Percentiles rank a stretch among this genome's conserved stretches.
Conservation (phyloP, 1,140 invertebrate species). For the Drosophila nikananu region DNA sequence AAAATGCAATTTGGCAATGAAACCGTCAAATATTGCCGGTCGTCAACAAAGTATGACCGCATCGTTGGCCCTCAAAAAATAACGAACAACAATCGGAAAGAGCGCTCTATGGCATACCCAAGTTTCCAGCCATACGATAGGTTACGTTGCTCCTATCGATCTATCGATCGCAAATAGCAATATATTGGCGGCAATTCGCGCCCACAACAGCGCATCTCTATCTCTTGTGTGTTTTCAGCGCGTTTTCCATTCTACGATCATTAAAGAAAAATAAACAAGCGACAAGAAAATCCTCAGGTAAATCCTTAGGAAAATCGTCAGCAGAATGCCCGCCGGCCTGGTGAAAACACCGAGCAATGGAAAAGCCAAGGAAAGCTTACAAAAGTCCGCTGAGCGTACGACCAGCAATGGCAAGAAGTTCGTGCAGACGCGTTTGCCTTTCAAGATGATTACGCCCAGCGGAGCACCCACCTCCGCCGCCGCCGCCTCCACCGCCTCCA, state of each 20-base stretch:
- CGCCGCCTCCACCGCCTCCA: background rate
- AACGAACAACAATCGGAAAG: too few species aligned
- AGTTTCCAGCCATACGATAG: background rate
- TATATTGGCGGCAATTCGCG: constrained; percentile 36
- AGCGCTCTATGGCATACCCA: background rate
- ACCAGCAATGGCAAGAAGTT: constrained; percentile 79
- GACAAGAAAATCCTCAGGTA: background rate
- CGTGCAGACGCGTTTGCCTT: constrained; percentile 84
- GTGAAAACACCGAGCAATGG: constrained; percentile 61
- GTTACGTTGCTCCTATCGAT: constrained; percentile 12
- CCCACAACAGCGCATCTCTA: constrained; percentile 3
- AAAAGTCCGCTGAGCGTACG: constrained; percentile 53
- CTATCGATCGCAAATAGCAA: constrained; percentile 9
- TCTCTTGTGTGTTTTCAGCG: constrained; percentile 37
- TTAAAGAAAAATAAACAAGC: constrained; percentile 15
- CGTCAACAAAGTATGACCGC: too few species aligned
- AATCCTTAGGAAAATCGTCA: constrained; percentile 2
- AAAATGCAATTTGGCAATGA: too few species aligned
- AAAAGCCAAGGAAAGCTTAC: constrained; percentile 33
- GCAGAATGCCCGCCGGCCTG: constrained; percentile 61
- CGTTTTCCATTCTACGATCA: constrained; percentile 21
- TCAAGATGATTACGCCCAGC: constrained; percentile 72
- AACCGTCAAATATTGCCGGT: too few species aligned
- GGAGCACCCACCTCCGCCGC: background rate
- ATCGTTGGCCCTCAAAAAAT: too few species aligned